Base-by-base conservation (phyloP, 2,888 invertebrate species). In the Leptopilina drosophilae region DNA sequence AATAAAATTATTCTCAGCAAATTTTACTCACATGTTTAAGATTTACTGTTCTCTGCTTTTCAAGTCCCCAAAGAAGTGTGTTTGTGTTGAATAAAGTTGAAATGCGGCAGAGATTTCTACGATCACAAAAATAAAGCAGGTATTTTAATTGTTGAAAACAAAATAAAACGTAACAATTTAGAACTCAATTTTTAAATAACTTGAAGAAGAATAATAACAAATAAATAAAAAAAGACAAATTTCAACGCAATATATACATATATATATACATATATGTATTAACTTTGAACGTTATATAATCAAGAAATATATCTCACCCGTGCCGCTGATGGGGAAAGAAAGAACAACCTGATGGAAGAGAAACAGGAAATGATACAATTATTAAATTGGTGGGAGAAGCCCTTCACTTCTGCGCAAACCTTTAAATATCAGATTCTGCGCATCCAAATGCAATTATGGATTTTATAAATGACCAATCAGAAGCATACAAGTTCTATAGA, bases 301-400 rank as follows among this genome's bases (percentile, higher is more conserved):
- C 26, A 65, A 64, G 15, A 76, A 56, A 77, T 77, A 77, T 77
- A 69, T 88, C 90, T 86, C 87, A 90, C 90, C 88, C 86, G 87
- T 86, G 85, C 88, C 88, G 87, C 85, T 81, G 83, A 81, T 87
- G 84, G 87, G 87, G 87, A 89, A 89, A 88, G 90, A 90, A 90
- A 90, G 90, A 87, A 87, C 78, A 69, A 46, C 66, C 42, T 8
- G 42, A 8, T 66, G 14, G n/a, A 65, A 79, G 80, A 78, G 81
- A 80, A 78, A 81, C 80, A 84, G 73, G 73, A 73, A 73, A 56
- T 73, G 69, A 69, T 7, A 53, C 69, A 56, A 53, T 73, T 73
- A 82, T 81, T 67, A 64, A 79, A 64, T 14, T 40, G 33, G 73
- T 40, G 65, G 56, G 67, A 40, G 14, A 40, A 46, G 56, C 15